phyloP scores from a whole-genome alignment of 2,113 vertebrate genomes.

The Muntiacus reevesi region DNA sequence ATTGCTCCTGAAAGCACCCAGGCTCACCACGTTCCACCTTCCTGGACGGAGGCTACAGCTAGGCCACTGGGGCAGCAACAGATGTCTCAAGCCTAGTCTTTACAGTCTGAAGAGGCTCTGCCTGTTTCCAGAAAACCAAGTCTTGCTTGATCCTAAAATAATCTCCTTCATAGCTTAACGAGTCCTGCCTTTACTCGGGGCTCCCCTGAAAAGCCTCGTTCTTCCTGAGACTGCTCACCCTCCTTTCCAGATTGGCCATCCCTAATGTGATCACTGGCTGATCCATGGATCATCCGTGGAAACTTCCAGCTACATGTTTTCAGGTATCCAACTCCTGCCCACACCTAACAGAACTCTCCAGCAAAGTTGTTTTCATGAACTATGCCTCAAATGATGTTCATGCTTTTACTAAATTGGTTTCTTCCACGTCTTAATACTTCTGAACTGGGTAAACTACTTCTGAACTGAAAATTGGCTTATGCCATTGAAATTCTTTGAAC shows the following conservation, averaged over 20 bases:
- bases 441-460: not conserved
- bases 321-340: not conserved
- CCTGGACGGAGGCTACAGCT: not conserved
- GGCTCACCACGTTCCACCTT: not conserved
- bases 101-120: not conserved
- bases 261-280: too few relatives aligned
- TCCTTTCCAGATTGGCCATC: not conserved
- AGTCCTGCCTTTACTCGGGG: not conserved
- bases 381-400: not conserved
- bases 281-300: not conserved
- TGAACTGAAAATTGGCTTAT: not conserved
- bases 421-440: not conserved
- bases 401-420: not conserved
- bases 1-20: not conserved
- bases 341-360: not conserved
- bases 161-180: not conserved
- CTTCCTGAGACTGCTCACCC: not conserved
- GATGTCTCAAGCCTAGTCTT: not conserved
- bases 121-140: not conserved
- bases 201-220: not conserved
- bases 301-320: not conserved
- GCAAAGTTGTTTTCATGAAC: not conserved
- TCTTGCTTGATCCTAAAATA: not conserved
- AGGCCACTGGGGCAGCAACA: not conserved
- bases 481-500: slow-evolving; percentile 11